Conservation (phyloP, 2,113 vertebrate species). For the Laterallus jamaicensis region DNA sequence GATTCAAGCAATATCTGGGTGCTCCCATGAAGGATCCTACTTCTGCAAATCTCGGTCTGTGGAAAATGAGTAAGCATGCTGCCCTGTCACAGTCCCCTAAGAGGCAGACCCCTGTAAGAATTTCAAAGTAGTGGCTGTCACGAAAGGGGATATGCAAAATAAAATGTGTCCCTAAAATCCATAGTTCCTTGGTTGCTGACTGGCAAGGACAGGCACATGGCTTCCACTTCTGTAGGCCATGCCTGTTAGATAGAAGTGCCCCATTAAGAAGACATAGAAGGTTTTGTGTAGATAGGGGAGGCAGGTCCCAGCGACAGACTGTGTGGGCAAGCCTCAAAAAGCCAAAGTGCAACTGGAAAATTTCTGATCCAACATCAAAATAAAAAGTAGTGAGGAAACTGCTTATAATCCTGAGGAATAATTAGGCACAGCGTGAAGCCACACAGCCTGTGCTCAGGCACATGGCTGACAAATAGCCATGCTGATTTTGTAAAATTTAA, state of each 20-base stretch:
- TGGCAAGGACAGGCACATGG: not conserved
- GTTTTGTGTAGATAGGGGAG: not conserved
- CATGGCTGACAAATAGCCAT: not conserved
- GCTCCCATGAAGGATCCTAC: not conserved
- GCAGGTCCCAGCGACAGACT: not conserved
- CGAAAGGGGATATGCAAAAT: not conserved
- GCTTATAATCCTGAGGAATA: not conserved
- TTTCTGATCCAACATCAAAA: not conserved
- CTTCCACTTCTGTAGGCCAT: not conserved
- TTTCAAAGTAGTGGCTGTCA: not conserved
- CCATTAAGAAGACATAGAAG: not conserved
- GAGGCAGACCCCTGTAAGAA: not conserved
- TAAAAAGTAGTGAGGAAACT: not conserved
- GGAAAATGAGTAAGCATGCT: not conserved
- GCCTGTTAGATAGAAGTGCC: not conserved
- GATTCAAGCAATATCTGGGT: not conserved
- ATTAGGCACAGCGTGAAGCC: not conserved
- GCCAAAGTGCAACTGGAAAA: not conserved
- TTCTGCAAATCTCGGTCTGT: not conserved
- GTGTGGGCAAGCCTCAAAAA: not conserved
- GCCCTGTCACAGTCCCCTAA: not conserved
- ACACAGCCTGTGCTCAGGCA: not conserved
- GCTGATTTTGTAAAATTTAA: not conserved
- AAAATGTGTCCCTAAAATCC: not conserved
- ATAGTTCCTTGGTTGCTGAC: not conserved